A percentile compares a stretch with the other conserved stretches of the same genome.
These are phyloP conservation scores for Nixonia krombeini DNA, from an alignment of 1,140 invertebrate genomes.

Conservation along the genomic window DNA sequence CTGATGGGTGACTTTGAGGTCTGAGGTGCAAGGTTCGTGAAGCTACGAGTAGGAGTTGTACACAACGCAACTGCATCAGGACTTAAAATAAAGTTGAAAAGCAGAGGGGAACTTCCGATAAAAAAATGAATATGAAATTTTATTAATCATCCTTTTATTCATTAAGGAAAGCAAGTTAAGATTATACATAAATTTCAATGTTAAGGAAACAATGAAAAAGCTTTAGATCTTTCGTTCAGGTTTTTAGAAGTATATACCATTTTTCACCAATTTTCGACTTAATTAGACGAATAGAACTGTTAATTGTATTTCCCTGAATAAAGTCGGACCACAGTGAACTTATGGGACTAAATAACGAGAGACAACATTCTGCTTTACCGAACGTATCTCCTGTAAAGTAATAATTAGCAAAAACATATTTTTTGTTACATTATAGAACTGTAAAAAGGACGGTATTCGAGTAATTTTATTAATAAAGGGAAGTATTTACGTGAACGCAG, in stretches of 20 bases:
- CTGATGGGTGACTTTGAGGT: slow-evolving; percentile 51
- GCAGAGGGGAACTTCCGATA: too few species aligned
- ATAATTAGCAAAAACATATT: background rate
- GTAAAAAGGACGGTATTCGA: background rate
- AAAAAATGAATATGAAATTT: too few species aligned
- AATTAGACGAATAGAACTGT: background rate
- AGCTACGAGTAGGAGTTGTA: slow-evolving; percentile 23
- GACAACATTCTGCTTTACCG: background rate
- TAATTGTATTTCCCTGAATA: too few species aligned
- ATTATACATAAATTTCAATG: too few species aligned
- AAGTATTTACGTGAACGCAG: background rate
- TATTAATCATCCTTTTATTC: too few species aligned
- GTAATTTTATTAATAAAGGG: background rate
- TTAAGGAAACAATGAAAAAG: too few species aligned
- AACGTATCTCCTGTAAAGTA: background rate
- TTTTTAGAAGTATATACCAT: too few species aligned
- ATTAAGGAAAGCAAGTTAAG: too few species aligned
- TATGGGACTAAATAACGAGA: background rate
- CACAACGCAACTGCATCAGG: too few species aligned
- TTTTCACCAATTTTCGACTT: too few species aligned
- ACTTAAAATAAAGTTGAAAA: too few species aligned
- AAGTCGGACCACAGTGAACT: background rate
- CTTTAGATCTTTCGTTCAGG: too few species aligned
- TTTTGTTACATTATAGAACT: background rate
- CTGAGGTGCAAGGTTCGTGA: slow-evolving; percentile 24